Conservation (phyloP, 1,140 invertebrate species). For the Macrostomum lignano region DNA sequence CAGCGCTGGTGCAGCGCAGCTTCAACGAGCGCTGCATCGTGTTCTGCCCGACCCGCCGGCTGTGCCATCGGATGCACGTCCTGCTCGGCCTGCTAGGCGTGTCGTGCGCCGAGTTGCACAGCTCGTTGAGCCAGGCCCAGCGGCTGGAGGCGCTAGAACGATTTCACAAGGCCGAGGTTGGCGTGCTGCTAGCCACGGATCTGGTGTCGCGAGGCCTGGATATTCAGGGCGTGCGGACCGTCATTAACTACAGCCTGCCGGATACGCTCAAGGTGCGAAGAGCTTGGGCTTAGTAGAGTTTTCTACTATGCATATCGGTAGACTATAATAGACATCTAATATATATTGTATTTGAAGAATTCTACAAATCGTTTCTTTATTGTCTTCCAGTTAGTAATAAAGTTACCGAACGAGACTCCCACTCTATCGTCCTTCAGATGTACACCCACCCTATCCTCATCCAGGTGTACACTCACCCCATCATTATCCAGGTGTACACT, state of each 20-base stretch:
- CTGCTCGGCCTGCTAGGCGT: slow-evolving; percentile 57
- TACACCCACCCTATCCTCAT: no score
- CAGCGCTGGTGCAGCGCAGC: slow-evolving; percentile 62
- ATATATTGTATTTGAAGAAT: slow-evolving; percentile 2
- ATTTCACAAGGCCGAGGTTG: slow-evolving; percentile 29
- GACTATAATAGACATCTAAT: slow-evolving; percentile 1
- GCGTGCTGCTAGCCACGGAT: slow-evolving; percentile 69
- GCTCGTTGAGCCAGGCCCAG: slow-evolving; percentile 58
- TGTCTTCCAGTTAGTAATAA: no score
- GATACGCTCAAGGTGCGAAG: slow-evolving; percentile 64
- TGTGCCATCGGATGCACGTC: slow-evolving; percentile 66
- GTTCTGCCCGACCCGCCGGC: slow-evolving; percentile 77
- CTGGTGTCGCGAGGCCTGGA: slow-evolving; percentile 83
- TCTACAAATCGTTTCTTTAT: no score
- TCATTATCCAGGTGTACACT: no score
- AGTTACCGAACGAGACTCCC: no score
- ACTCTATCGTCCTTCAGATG: no score
- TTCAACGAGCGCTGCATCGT: slow-evolving; percentile 68
- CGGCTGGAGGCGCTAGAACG: slow-evolving; percentile 55
- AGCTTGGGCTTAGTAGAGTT: slow-evolving; percentile 6
- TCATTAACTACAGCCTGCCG: slow-evolving; percentile 88
- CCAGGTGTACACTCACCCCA: no score
- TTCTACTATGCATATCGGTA: slow-evolving; percentile 5
- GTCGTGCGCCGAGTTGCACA: slow-evolving; percentile 65
- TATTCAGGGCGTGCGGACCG: slow-evolving; percentile 67